These are phyloP conservation scores for Myotis brandtii DNA, from an alignment of 2,113 vertebrate species.

Conservation along the genomic window DNA sequence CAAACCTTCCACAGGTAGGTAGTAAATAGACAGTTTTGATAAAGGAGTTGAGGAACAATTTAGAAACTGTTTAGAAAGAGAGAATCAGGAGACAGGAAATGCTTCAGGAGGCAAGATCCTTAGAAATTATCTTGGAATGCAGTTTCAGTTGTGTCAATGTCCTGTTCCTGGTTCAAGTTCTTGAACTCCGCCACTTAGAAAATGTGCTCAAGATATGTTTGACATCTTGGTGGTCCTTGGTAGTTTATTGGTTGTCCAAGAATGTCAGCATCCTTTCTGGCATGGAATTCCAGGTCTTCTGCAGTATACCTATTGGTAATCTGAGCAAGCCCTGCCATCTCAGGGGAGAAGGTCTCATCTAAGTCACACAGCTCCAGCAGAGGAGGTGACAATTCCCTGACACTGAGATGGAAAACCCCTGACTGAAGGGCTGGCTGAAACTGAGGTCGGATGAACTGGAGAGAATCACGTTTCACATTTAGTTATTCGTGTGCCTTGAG, in stretches of 20 bases:
- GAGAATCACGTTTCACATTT: slow-evolving; percentile 94
- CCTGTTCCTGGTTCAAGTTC: slow-evolving; percentile 96
- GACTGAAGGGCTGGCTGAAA: slow-evolving; percentile 96
- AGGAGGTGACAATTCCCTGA: slow-evolving; percentile 93
- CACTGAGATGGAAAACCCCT: slow-evolving; percentile 94
- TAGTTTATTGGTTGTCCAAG: slow-evolving; percentile 91
- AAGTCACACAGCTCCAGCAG: slow-evolving; percentile 96
- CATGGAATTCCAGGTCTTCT: slow-evolving; percentile 96
- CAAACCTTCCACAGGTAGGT: slow-evolving; percentile 25
- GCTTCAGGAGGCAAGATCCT: slow-evolving; percentile 34
- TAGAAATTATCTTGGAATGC: slow-evolving; percentile 82
- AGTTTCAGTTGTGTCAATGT: slow-evolving; percentile 88
- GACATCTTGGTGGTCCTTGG: slow-evolving; percentile 93
- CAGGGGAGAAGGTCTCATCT: slow-evolving; percentile 95
- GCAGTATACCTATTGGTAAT: slow-evolving; percentile 97
- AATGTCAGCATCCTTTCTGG: slow-evolving; percentile 97
- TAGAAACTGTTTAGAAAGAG: slow-evolving; percentile 1
- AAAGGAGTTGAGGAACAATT: background rate
- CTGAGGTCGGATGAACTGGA: slow-evolving; percentile 95
- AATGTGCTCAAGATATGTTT: slow-evolving; percentile 94
- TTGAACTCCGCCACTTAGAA: slow-evolving; percentile 98
- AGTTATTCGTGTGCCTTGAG: slow-evolving; percentile 93
- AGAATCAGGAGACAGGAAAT: background rate
- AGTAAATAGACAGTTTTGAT: slow-evolving; percentile 24
- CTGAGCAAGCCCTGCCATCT: slow-evolving; percentile 95